Evolutionary conservation across 2,113 vertebrate genomes (phyloP), one percentile per base, ranked within the genome.

Genomic region (Sula dactylatra): DNA sequence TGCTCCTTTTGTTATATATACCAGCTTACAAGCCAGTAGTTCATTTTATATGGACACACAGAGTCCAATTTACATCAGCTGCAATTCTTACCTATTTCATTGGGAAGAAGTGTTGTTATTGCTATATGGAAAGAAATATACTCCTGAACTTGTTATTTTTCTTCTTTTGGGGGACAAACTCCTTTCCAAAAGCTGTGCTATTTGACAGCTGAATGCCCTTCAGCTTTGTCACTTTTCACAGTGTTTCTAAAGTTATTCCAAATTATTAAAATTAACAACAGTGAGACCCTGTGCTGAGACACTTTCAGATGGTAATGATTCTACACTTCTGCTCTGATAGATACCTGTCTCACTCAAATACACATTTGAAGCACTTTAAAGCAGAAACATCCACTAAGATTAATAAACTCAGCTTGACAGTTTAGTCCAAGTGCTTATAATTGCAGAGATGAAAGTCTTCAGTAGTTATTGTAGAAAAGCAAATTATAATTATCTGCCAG

Each of bases 401-500:
- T 67, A 61, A 89, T 82, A 82, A 85, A 90, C 11, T 85, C 65
- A 61, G 66, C 32, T 82, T 92, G 84, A 3, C 40, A 95, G 65
- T 94, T 93, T 29, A 84, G 47, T 82, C 56, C 94, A 93, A 96
- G 64, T 54, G 50, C 72, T 83, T 88, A 29, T 74, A 84, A 77
- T 47, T 67, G 88, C 59, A 86, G 50, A 86, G 55, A 78, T 0
- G 0, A 40, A 82, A 86, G 38, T 47, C 42, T 64, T 42, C 44
- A 82, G 56, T 27, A 62, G 70, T 82, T 55, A 55, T 3, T 82
- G 89, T 11, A 74, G 77, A 85, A 91, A 89, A 86, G 83, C 55
- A 94, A 86, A 79, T 55, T 1, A 72, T 76, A 89, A 89, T 94
- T 94, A 91, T 59, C 89, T 86, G 56, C 73, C 84, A 96, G 65